These are phyloP conservation scores for Lacanobia wlatinum DNA, from an alignment of 2,888 invertebrate genomes.

Conservation along the genomic window DNA sequence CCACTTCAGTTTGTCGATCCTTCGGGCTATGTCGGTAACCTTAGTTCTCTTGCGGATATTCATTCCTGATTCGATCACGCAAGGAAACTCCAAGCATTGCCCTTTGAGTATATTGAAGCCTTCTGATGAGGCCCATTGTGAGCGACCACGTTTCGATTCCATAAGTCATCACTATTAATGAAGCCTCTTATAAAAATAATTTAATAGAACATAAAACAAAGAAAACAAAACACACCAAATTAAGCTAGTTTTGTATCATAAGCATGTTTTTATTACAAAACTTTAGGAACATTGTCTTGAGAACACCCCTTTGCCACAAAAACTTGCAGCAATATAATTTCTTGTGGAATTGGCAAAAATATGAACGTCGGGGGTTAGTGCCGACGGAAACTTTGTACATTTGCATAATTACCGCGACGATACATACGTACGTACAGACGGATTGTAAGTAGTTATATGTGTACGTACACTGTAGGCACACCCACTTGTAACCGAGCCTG, in stretches of 20 bases:
- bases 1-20: no score
- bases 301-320: slow-evolving; percentile 23
- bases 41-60: no score
- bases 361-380: slow-evolving; percentile 38
- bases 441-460: slow-evolving; percentile 11
- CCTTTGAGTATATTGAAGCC: no score
- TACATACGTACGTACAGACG: slow-evolving; percentile 29
- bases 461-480: slow-evolving; percentile 1
- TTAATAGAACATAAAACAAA: no score
- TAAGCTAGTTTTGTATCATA: not conserved
- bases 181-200: no score
- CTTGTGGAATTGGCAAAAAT: slow-evolving; percentile 49
- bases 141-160: no score
- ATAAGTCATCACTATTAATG: no score
- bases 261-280: slow-evolving; percentile 10
- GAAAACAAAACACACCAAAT: not conserved
- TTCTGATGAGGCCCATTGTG: no score
- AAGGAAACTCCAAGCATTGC: no score
- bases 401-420: slow-evolving; percentile 63
- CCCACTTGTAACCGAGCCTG: slow-evolving; percentile 30
- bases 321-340: slow-evolving; percentile 35
- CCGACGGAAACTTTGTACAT: slow-evolving; percentile 56
- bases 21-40: no score
- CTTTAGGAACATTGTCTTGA: slow-evolving; percentile 17
- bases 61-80: no score